Percentiles rank a stretch among this genome's conserved stretches.
These are phyloP conservation scores for Candidula unifasciata DNA, from an alignment of 2,888 invertebrate species.

Conservation along the genomic window DNA sequence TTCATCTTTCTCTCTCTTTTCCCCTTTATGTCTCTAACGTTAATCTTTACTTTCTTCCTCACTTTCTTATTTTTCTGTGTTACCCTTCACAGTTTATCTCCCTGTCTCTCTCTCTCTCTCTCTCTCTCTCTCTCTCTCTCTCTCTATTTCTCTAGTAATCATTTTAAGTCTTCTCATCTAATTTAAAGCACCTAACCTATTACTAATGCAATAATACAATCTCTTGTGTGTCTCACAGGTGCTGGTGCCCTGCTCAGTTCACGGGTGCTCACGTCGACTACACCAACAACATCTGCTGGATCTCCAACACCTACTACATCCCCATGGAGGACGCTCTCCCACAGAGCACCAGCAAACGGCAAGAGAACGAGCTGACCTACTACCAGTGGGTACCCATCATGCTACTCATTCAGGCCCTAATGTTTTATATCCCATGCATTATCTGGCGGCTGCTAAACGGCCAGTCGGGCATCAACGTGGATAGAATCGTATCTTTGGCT, in stretches of 20 bases:
- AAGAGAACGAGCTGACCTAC: constrained; percentile 72
- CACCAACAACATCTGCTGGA: constrained; percentile 80
- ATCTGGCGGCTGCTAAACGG: constrained; percentile 79
- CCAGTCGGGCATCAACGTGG: constrained; percentile 79
- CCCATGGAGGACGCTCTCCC: constrained; percentile 66
- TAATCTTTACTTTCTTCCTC: no score
- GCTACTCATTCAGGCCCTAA: constrained; percentile 78
- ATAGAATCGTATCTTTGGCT: constrained; percentile 75
- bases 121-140: no score
- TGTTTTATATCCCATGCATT: constrained; percentile 79
- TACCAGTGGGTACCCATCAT: constrained; percentile 79
- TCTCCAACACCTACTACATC: constrained; percentile 80
- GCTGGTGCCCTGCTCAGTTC: constrained; percentile 72
- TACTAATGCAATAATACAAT: no score
- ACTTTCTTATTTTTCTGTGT: no score
- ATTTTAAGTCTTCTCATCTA: no score
- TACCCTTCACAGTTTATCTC: no score
- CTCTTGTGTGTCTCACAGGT: neutral
- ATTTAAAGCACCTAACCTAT: no score
- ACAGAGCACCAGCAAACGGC: constrained; percentile 42
- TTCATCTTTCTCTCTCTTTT: no score
- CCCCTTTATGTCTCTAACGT: no score
- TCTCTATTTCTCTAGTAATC: neutral
- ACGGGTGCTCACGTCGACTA: constrained; percentile 80
- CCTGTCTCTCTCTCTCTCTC: no score